These are phyloP conservation scores for Ectropis crepuscularia DNA, from an alignment of 2,888 invertebrate species.

Conservation along the genomic window DNA sequence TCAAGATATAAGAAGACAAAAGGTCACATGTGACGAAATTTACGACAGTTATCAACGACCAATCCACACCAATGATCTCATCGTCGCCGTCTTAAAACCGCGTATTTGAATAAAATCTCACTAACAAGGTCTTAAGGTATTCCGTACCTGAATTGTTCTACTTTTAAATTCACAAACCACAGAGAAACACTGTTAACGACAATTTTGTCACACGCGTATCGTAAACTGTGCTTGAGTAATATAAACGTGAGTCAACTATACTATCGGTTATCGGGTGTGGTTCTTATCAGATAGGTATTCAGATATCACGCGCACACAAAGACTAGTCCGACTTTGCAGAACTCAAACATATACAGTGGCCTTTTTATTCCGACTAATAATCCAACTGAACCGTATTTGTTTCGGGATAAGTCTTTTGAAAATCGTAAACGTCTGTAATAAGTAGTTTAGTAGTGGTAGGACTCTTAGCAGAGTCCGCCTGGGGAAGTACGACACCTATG, in stretches of 20 bases:
- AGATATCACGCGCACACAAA: slow-evolving; percentile 37
- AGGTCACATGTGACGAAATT: slow-evolving; percentile 2
- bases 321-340: slow-evolving; percentile 26
- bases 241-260: slow-evolving; percentile 64
- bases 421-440: no score
- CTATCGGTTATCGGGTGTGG: slow-evolving; percentile 71
- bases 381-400: no score
- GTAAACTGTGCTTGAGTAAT: slow-evolving; percentile 43
- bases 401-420: no score
- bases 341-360: background rate
- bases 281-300: slow-evolving; percentile 74
- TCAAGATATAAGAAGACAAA: background rate
- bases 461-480: no score
- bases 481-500: no score
- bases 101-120: slow-evolving; percentile 14
- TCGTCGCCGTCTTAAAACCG: background rate
- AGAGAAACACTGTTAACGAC: background rate
- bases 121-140: slow-evolving; percentile 1
- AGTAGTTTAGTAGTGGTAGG: no score
- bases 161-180: background rate
- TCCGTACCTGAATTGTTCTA: slow-evolving; percentile 15
- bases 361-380: background rate
- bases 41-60: background rate
- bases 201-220: slow-evolving; percentile 25
- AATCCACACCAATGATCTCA: slow-evolving; percentile 21